Conservation (phyloP, 2,888 invertebrate genomes). For the Hydrotaea diabolus region DNA sequence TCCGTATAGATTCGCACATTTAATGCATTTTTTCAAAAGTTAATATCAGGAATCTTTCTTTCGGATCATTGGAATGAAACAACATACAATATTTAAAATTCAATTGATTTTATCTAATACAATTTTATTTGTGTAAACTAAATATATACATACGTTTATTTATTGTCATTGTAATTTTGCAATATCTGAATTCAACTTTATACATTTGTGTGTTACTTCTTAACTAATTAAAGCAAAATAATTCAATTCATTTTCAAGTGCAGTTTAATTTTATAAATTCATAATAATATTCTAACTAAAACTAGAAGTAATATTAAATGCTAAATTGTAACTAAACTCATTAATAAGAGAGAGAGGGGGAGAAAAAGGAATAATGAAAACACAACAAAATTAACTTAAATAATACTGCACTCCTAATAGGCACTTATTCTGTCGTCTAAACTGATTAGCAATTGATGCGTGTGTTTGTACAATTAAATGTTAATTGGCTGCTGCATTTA, state of each 20-base stretch:
- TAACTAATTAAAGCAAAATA: constrained; percentile 22
- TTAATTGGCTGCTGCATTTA: background rate
- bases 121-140: background rate
- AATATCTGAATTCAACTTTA: background rate
- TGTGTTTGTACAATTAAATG: background rate
- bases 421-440: background rate
- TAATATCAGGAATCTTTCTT: too few relatives aligned
- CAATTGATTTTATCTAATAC: background rate
- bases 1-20: too few relatives aligned
- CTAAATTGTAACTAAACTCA: constrained; percentile 34
- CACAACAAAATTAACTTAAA: constrained; percentile 6
- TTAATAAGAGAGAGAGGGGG: background rate
- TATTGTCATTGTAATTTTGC: constrained; percentile 8
- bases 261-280: constrained; percentile 28
- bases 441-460: background rate
- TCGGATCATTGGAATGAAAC: too few relatives aligned
- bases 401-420: constrained; percentile 19
- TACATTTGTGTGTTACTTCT: background rate
- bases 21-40: too few relatives aligned
- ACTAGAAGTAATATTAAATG: constrained; percentile 31
- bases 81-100: too few relatives aligned
- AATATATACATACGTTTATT: background rate
- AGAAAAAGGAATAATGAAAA: background rate
- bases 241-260: constrained; percentile 17
- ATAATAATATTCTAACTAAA: constrained; percentile 31